phyloP scores from a whole-genome alignment of 2,888 invertebrate species.

The Hyalella azteca region DNA sequence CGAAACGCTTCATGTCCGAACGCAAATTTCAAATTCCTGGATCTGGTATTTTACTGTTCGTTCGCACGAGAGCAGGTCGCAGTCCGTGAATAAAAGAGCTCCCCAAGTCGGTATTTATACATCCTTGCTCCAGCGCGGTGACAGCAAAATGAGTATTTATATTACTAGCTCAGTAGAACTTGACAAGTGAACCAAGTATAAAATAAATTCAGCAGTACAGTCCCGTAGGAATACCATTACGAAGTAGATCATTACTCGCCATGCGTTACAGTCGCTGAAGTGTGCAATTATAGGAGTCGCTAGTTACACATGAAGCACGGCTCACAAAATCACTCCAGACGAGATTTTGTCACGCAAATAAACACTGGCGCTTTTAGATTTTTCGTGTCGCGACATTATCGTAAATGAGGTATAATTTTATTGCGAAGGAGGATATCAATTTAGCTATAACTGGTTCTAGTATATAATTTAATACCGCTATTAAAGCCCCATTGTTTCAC shows the following conservation, averaged over 20 bases:
- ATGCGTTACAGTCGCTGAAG: not conserved
- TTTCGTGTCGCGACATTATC: too few relatives aligned
- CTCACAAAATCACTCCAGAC: too few relatives aligned
- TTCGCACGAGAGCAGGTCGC: not conserved
- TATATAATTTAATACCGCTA: too few relatives aligned
- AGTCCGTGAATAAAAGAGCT: conserved; percentile 10
- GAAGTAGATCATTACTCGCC: not conserved
- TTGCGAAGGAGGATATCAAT: too few relatives aligned
- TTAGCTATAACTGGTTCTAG: too few relatives aligned
- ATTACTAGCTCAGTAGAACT: not conserved
- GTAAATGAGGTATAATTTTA: too few relatives aligned
- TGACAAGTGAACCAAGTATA: not conserved
- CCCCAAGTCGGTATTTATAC: not conserved
- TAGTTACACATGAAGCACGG: too few relatives aligned
- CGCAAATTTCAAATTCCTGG: not conserved
- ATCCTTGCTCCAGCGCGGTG: not conserved
- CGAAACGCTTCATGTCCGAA: too few relatives aligned
- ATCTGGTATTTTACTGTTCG: not conserved
- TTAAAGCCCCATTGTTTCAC: too few relatives aligned
- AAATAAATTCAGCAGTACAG: not conserved
- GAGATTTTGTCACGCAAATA: too few relatives aligned
- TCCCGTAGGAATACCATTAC: conserved; percentile 8
- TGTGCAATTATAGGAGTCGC: not conserved
- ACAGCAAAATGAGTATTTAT: conserved; percentile 22
- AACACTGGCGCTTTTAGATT: too few relatives aligned